A percentile compares a stretch with the other conserved stretches of the same genome.
Evolutionary conservation across 92 coral and sea anemone genomes (phyloP).

Genomic region (Epizoanthus scotinus): DNA sequence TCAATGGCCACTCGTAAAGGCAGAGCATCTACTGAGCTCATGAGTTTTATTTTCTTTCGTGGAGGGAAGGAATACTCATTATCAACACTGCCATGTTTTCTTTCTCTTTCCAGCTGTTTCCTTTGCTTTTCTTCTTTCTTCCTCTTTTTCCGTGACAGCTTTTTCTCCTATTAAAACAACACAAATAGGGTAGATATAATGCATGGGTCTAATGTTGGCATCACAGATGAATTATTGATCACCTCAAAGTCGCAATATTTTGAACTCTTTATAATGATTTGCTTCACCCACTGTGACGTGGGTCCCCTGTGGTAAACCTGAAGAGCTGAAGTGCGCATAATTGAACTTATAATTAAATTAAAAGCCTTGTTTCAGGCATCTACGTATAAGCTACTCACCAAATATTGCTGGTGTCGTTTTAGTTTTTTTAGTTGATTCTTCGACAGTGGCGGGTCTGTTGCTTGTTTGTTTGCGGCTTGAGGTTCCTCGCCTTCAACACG

Average conservation of each 20-base stretch:
- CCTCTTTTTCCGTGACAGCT: slow-evolving; percentile 61
- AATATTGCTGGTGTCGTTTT: slow-evolving; percentile 70
- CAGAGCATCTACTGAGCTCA: slow-evolving; percentile 82
- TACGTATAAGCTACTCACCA: slow-evolving; percentile 47
- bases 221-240: too few species aligned
- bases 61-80: slow-evolving; percentile 19
- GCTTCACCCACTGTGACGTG: too few species aligned
- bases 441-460: slow-evolving; percentile 50
- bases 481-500: slow-evolving; percentile 3
- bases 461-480: not conserved
- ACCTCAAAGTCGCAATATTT: too few species aligned
- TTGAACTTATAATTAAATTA: too few species aligned
- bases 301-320: too few species aligned
- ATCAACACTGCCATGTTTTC: slow-evolving; percentile 17
- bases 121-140: slow-evolving; percentile 56
- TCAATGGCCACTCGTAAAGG: slow-evolving; percentile 82
- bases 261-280: too few species aligned
- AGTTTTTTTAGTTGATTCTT: slow-evolving; percentile 80
- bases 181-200: not conserved
- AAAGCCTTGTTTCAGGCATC: too few species aligned
- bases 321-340: too few species aligned
- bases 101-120: slow-evolving; percentile 54
- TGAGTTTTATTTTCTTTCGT: slow-evolving; percentile 64
- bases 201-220: too few species aligned
- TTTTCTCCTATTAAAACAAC: slow-evolving; percentile 50